These are phyloP conservation scores for Helogale parvula DNA, from an alignment of 2,113 vertebrate genomes.

Conservation along the genomic window DNA sequence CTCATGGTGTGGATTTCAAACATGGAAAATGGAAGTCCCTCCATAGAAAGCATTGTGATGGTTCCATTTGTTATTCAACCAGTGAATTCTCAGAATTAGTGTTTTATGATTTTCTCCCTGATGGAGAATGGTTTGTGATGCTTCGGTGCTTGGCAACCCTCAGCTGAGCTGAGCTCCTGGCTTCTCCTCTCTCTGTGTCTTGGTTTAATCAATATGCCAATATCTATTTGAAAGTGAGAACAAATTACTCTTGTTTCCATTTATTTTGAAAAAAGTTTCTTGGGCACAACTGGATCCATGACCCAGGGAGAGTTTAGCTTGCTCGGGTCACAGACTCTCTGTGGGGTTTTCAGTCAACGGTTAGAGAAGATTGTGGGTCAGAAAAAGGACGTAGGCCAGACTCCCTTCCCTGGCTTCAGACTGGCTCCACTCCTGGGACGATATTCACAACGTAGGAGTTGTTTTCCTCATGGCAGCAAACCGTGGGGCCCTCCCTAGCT, in stretches of 20 bases:
- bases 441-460: background rate
- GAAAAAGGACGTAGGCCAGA: background rate
- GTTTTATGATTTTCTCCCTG: background rate
- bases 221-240: slow-evolving; percentile 49
- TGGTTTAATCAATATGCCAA: slow-evolving; percentile 41
- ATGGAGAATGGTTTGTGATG: background rate
- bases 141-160: background rate
- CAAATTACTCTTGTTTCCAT: slow-evolving; percentile 52
- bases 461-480: background rate
- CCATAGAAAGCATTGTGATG: background rate
- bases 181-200: background rate
- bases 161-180: background rate
- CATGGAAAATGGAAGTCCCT: background rate
- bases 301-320: slow-evolving; percentile 53
- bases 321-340: background rate
- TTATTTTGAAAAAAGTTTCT: slow-evolving; percentile 75
- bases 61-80: background rate
- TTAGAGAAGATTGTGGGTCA: slow-evolving; percentile 35
- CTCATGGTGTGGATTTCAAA: background rate
- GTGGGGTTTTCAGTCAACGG: slow-evolving; percentile 61
- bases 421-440: background rate
- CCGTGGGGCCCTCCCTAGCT: background rate
- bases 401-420: slow-evolving; percentile 8
- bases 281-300: slow-evolving; percentile 56
- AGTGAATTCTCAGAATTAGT: background rate